phyloP scores from a whole-genome alignment of 2,113 vertebrate species.

The Sapajus apella region DNA sequence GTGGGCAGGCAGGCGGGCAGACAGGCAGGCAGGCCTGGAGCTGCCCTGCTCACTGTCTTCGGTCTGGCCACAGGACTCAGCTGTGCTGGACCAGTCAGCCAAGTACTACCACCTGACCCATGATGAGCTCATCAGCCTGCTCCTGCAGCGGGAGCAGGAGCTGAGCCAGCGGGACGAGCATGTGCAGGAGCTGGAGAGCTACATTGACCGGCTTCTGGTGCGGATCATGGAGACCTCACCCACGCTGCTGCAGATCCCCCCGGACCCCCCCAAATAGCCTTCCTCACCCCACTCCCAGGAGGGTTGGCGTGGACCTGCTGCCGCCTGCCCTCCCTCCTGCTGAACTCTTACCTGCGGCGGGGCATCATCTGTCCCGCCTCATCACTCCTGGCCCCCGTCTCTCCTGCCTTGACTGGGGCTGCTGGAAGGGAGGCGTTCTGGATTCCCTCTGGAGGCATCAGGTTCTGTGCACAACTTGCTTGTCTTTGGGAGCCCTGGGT shows the following conservation, averaged over 20 bases:
- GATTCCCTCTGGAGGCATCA: background rate
- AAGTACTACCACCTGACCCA: conserved; percentile 97
- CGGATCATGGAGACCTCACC: conserved; percentile 98
- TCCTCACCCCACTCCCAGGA: background rate
- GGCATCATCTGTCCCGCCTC: background rate
- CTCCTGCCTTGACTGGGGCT: conserved; percentile 1
- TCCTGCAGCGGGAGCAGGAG: conserved; percentile 92
- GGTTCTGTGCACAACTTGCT: background rate
- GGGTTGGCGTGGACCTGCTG: background rate
- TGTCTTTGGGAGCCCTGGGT: background rate
- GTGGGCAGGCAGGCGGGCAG: background rate
- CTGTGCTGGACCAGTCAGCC: conserved; percentile 86
- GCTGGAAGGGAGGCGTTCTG: conserved; percentile 11
- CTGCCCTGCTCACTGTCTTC: background rate
- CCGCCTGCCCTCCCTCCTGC: conserved; percentile 7
- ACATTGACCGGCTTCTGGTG: conserved; percentile 97
- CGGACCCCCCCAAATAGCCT: conserved; percentile 80
- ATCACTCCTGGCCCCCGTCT: background rate
- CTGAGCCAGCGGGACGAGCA: conserved; percentile 91
- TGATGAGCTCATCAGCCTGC: conserved; percentile 92
- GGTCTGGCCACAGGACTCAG: conserved; percentile 79
- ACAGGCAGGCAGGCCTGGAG: background rate
- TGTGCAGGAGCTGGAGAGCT: conserved; percentile 95
- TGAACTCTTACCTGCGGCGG: background rate
- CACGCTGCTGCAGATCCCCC: conserved; percentile 93